These are phyloP conservation scores for Passer montanus DNA, from an alignment of 2,113 vertebrate genomes.

Conservation along the genomic window DNA sequence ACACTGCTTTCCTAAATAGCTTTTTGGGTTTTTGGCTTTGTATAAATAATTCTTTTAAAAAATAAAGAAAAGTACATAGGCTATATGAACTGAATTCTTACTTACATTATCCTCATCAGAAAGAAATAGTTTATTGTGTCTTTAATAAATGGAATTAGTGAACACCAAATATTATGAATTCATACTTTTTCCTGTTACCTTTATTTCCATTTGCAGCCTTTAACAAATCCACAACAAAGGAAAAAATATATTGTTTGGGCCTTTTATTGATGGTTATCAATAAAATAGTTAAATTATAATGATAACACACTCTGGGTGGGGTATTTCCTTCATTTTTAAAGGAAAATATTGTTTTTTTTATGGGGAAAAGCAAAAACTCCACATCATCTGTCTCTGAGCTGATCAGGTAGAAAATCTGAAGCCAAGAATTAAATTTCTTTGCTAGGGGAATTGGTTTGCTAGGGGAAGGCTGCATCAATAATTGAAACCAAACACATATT, in stretches of 20 bases:
- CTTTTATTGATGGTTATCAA: neutral
- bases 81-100: neutral
- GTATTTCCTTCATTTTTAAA: neutral
- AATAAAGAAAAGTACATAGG: neutral
- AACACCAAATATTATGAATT: neutral
- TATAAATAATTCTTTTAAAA: neutral
- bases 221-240: neutral
- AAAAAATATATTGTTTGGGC: neutral
- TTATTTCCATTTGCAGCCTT: neutral
- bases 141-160: neutral
- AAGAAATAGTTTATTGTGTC: neutral
- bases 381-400: neutral
- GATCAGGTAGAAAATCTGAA: neutral
- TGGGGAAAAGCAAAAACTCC: neutral
- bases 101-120: neutral
- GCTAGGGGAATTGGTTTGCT: neutral
- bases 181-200: neutral
- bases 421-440: neutral
- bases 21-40: rapidly evolving
- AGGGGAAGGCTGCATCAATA: neutral
- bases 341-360: neutral
- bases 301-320: neutral
- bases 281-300: neutral
- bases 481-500: neutral
- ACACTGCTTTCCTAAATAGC: neutral